Evolutionary conservation across 2,888 invertebrate genomes (phyloP).

Genomic region (Neoscelio sp.): DNA sequence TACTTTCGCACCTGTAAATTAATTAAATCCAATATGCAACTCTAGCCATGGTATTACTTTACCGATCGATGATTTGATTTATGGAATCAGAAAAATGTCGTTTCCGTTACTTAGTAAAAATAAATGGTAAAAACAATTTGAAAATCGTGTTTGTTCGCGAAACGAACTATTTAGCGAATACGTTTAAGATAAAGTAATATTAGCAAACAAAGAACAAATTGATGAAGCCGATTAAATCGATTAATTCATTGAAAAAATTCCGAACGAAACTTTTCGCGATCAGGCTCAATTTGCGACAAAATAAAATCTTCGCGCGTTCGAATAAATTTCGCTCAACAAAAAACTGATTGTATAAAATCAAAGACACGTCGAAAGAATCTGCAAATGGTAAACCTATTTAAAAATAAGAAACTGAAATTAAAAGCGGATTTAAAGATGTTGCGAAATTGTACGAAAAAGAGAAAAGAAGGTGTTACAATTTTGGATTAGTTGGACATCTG

Average conservation of each 20-base stretch:
- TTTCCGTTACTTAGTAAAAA: conserved; percentile 13
- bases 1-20: too few relatives aligned
- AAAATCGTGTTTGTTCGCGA: conserved; percentile 30
- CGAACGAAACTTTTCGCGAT: conserved; percentile 15
- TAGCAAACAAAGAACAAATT: conserved; percentile 37
- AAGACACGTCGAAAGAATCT: background rate
- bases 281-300: background rate
- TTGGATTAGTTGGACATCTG: background rate
- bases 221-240: conserved; percentile 15
- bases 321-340: conserved; percentile 3
- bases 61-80: conserved; percentile 10
- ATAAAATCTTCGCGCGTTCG: conserved; percentile 2
- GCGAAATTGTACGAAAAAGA: background rate
- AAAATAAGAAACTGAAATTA: background rate
- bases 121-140: conserved; percentile 34
- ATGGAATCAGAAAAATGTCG: conserved; percentile 27
- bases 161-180: conserved; percentile 47
- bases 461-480: conserved; percentile 21
- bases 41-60: too few relatives aligned
- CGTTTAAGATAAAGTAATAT: conserved; percentile 35
- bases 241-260: conserved; percentile 35
- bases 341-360: background rate
- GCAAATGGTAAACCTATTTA: background rate
- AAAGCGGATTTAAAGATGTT: background rate
- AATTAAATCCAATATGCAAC: too few relatives aligned